Evolutionary conservation across 2,888 invertebrate species (phyloP).

Genomic region (Campoplex capitator): DNA sequence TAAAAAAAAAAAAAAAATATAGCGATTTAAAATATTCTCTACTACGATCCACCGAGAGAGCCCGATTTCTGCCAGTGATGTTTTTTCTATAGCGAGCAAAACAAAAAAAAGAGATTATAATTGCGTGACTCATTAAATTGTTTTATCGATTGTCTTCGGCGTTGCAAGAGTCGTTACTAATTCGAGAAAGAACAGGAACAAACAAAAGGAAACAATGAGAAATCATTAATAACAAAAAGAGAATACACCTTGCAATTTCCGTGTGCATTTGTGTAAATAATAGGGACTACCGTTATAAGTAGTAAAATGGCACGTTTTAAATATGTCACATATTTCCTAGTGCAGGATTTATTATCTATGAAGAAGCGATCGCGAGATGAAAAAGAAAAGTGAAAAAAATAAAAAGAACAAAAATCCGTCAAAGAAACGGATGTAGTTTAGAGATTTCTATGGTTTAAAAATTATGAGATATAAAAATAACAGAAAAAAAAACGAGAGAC

Average conservation of each 20-base stretch:
- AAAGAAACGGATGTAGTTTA: slow-evolving; percentile 57
- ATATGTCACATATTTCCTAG: slow-evolving; percentile 52
- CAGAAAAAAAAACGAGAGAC: slow-evolving; percentile 26
- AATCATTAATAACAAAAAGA: background rate
- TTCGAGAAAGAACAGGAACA: slow-evolving; percentile 31
- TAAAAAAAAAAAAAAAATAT: background rate
- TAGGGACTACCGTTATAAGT: slow-evolving; percentile 69
- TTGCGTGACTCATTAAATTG: slow-evolving; percentile 29
- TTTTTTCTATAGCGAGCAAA: background rate
- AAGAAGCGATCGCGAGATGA: slow-evolving; percentile 7
- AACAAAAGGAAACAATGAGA: slow-evolving; percentile 1
- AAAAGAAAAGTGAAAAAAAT: slow-evolving; percentile 30
- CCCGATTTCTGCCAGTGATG: background rate
- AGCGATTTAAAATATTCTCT: background rate
- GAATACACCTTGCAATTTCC: slow-evolving; percentile 72
- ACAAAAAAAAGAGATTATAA: background rate
- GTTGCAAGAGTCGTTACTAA: slow-evolving; percentile 42
- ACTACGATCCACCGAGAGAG: background rate
- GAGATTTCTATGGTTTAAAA: slow-evolving; percentile 66
- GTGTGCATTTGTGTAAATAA: slow-evolving; percentile 80
- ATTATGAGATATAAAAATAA: slow-evolving; percentile 43
- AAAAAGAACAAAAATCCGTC: slow-evolving; percentile 25
- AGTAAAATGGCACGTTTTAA: slow-evolving; percentile 61
- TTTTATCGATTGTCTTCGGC: slow-evolving; percentile 53
- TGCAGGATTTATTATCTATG: slow-evolving; percentile 47